Evolutionary conservation across 2,797 vertebrate species (phyloP), one percentile per base, ranked within the genome.

Genomic region (Clamator glandarius): DNA sequence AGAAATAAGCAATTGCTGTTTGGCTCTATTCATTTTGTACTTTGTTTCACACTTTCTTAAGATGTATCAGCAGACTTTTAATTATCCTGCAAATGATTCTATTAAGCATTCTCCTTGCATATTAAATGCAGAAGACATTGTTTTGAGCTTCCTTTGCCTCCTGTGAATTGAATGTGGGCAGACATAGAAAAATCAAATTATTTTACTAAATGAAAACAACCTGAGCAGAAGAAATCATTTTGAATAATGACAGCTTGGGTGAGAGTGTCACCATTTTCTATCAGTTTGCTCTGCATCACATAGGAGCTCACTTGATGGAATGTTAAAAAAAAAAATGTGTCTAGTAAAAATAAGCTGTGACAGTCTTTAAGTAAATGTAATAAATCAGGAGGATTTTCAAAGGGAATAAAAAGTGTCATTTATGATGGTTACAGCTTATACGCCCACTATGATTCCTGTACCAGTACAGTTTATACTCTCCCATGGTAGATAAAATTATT

Each of bases 281-380:
- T 97, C 89, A 96, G 90, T 96, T 94, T 97, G 92, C 87, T 97
- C 94, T 83, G 92, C 82, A 94, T 95, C 96, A 94, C 84, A 95
- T 77, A 93, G 95, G 84, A 97, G 83, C 87, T 97, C 91, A 94
- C 89, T 88, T 97, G 94, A 95, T 97, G 85, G 95, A 96, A 96
- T 94, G 95, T 92, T 95, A 91, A 92, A 83, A 90, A 73, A 87
- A 97, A 97, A 78, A 93, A n/a, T 28, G 25, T 96, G 84, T 97
- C 95, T 96, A 92, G 96, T 96, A 97, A 97, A 97, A 97, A 97
- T 95, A 97, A 97, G 90, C 94, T 95, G 90, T 97, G 94, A 96
- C 97, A 97, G 95, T 97, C 96, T 97, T 96, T 97, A 96, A 97
- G 95, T 97, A 98, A 97, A 97, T 97, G 93, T 96, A 97, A 97